phyloP scores from a whole-genome alignment of 2,888 invertebrate genomes.

The Himalopsyche anomala region DNA sequence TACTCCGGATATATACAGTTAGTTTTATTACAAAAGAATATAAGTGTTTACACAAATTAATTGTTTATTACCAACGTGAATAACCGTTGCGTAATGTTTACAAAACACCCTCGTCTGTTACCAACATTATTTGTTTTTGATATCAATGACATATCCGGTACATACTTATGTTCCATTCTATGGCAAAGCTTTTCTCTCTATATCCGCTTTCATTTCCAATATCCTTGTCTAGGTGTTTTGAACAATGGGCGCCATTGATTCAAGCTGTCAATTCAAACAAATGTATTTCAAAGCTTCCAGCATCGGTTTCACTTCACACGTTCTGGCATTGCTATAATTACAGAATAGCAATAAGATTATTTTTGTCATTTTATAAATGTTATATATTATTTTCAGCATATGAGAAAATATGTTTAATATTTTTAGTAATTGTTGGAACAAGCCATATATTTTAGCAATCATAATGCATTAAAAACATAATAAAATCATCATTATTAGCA shows the following conservation, averaged over 20 bases:
- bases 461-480: too few species aligned
- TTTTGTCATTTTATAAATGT: neutral
- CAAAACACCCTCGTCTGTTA: constrained; percentile 54
- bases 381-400: too few species aligned
- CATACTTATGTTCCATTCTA: constrained; percentile 19
- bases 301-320: constrained; percentile 42
- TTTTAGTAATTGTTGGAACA: too few species aligned
- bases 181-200: constrained; percentile 52
- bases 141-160: constrained; percentile 62
- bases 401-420: too few species aligned
- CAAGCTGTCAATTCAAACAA: constrained; percentile 54
- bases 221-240: constrained; percentile 53
- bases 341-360: neutral
- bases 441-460: too few species aligned
- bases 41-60: too few species aligned
- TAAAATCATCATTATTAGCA: too few species aligned
- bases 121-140: constrained; percentile 62
- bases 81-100: constrained; percentile 19
- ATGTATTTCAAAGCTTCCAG: constrained; percentile 54
- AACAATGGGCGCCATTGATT: constrained; percentile 59
- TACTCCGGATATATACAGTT: too few species aligned
- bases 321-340: neutral
- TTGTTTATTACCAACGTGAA: too few species aligned
- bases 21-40: too few species aligned
- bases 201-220: constrained; percentile 56